Evolutionary conservation across 2,113 vertebrate genomes (phyloP).

Genomic region (Saiga tatarica): DNA sequence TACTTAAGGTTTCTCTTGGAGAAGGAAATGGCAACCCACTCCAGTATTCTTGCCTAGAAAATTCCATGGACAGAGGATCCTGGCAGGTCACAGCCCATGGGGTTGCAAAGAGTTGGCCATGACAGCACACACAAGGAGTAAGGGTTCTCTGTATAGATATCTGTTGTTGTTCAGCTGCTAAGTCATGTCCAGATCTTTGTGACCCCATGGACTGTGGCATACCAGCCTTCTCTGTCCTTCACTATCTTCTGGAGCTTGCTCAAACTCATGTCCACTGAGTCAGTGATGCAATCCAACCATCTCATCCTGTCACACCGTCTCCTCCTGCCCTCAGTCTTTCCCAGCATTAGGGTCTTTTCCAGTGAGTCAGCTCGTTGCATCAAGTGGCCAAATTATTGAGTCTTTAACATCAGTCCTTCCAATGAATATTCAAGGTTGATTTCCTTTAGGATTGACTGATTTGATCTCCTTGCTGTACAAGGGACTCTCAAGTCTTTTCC

Average conservation of each 20-base stretch:
- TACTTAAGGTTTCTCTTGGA: neutral
- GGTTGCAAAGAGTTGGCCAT: neutral
- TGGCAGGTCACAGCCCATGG: neutral
- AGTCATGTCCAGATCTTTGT: neutral
- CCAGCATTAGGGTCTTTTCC: neutral
- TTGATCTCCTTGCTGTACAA: neutral
- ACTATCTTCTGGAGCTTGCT: neutral
- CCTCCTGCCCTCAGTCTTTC: neutral
- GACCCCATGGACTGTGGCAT: neutral
- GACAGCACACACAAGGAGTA: neutral
- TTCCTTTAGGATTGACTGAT: neutral
- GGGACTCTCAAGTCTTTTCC: neutral
- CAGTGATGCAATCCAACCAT: neutral
- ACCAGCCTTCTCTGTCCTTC: neutral
- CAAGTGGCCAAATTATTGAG: neutral
- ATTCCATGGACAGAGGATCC: neutral
- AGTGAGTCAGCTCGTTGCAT: neutral
- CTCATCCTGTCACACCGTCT: neutral
- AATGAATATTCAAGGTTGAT: neutral
- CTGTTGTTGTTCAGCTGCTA: neutral
- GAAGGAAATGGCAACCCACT: neutral
- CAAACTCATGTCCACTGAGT: neutral
- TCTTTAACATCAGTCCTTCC: neutral
- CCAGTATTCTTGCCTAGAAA: neutral
- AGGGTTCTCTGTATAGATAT: neutral